Evolutionary conservation across 2,797 vertebrate genomes (phyloP).

Genomic region (Xenops minutus): DNA sequence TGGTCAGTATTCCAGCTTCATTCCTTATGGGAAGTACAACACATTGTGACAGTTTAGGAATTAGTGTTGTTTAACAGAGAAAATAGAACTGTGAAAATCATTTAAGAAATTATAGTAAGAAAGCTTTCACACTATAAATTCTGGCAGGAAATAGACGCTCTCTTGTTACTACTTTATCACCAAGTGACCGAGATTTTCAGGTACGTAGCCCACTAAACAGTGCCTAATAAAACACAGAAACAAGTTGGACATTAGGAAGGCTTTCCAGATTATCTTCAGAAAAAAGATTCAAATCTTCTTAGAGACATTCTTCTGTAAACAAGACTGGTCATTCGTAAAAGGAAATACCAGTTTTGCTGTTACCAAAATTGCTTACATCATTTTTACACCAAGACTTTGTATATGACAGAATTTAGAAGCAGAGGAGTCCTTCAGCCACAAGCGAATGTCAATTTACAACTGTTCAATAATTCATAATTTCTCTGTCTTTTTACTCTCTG

Average conservation of each 20-base stretch:
- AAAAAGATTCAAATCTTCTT: background rate
- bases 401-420: background rate
- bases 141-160: background rate
- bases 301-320: constrained; percentile 1
- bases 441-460: background rate
- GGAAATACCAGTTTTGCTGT: background rate
- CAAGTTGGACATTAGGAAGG: constrained; percentile 23
- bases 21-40: background rate
- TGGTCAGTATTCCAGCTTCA: background rate
- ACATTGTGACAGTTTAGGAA: background rate
- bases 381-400: background rate
- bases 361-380: background rate
- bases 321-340: constrained; percentile 10
- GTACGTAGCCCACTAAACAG: background rate
- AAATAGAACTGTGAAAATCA: background rate
- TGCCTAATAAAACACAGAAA: constrained; percentile 43
- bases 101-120: background rate
- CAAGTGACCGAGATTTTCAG: background rate
- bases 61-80: background rate
- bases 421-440: background rate
- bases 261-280: constrained; percentile 52
- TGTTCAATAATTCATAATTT: constrained; percentile 18
- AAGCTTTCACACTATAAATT: constrained; percentile 6
- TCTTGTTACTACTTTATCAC: background rate
- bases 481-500: background rate